Conservation (phyloP, 2,888 invertebrate genomes). For the Apantesis nais region DNA sequence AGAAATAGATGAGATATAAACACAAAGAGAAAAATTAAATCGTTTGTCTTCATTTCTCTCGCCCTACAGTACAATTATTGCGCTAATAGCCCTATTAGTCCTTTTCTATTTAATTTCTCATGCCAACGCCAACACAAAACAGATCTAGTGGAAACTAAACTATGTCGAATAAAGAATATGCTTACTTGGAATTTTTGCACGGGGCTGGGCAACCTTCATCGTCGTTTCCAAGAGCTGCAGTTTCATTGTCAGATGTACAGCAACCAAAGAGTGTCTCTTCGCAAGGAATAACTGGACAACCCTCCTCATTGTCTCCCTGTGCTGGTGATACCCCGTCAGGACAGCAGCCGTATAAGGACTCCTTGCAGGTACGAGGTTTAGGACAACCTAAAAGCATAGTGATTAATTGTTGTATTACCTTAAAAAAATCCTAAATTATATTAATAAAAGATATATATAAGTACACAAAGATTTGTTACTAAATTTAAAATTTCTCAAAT, state of each 20-base stretch:
- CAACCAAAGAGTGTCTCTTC: conserved; percentile 94
- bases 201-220: conserved; percentile 92
- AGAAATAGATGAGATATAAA: not conserved
- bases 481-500: too few relatives aligned
- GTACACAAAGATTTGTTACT: too few relatives aligned
- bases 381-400: conserved; percentile 86
- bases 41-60: not conserved
- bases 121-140: not conserved
- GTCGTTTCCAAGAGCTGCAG: conserved; percentile 92
- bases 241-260: conserved; percentile 90
- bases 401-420: not conserved
- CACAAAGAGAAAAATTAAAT: not conserved
- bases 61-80: not conserved
- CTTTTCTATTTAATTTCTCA: too few relatives aligned
- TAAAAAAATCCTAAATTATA: not conserved
- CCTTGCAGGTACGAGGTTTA: conserved; percentile 90
- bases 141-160: not conserved
- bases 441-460: not conserved
- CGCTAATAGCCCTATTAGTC: not conserved
- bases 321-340: conserved; percentile 93
- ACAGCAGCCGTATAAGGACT: conserved; percentile 92
- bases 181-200: conserved; percentile 85
- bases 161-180: not conserved
- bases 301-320: conserved; percentile 88
- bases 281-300: conserved; percentile 91